A percentile compares a stretch with the other conserved stretches of the same genome.
Evolutionary conservation across 1,140 invertebrate species (phyloP).

Genomic region (Theocolax elegans): DNA sequence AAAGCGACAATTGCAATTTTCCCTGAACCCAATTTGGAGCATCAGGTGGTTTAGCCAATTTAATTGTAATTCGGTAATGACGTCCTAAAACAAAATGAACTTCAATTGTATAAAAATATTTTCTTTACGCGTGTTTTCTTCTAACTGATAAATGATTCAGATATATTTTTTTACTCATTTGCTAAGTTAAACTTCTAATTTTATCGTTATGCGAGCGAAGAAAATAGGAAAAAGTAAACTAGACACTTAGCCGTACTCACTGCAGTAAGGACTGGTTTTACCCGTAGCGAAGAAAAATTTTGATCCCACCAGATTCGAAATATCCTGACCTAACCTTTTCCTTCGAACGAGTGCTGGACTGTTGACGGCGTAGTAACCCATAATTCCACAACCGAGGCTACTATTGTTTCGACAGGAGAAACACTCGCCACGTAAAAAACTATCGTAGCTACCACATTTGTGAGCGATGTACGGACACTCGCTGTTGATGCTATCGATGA

Average conservation of each 20-base stretch:
- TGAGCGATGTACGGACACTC: constrained; percentile 85
- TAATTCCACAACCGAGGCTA: constrained; percentile 76
- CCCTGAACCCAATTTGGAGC: constrained; percentile 87
- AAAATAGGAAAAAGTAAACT: too few relatives aligned
- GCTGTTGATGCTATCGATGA: constrained; percentile 83
- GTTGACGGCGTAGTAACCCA: constrained; percentile 80
- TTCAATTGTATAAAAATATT: too few relatives aligned
- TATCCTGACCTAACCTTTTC: constrained; percentile 66
- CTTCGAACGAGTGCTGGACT: constrained; percentile 73
- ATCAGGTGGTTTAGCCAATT: constrained; percentile 80
- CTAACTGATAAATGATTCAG: too few relatives aligned
- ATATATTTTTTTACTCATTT: too few relatives aligned
- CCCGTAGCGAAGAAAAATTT: constrained; percentile 83
- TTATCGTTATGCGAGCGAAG: too few relatives aligned
- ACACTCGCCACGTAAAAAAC: constrained; percentile 81
- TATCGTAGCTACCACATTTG: constrained; percentile 80
- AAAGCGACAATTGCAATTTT: constrained; percentile 80
- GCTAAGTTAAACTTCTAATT: too few relatives aligned
- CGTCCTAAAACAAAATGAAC: constrained; percentile 72
- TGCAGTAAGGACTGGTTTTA: constrained; percentile 80
- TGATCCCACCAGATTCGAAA: constrained; percentile 67
- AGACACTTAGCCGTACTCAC: too few relatives aligned
- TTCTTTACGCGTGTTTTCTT: too few relatives aligned
- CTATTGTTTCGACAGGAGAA: constrained; percentile 82
- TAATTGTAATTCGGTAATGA: constrained; percentile 82